Conservation (phyloP, 2,888 invertebrate species). For the Operophtera brumata region DNA sequence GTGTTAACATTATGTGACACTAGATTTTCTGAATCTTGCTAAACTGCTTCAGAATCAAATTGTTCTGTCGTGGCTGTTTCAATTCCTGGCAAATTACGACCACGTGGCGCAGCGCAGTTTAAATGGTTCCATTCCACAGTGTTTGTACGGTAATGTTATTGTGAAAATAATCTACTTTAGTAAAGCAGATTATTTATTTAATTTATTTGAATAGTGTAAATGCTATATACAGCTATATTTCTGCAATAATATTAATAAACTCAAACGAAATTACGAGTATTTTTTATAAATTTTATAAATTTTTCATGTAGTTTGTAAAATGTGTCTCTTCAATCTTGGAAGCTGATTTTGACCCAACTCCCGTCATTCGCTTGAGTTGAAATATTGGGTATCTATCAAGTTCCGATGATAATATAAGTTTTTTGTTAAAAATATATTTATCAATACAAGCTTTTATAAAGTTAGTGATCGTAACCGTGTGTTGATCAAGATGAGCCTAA, state of each 20-base stretch:
- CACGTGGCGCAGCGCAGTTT: conserved; percentile 17
- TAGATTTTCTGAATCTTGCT: conserved; percentile 51
- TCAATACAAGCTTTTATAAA: too few species aligned
- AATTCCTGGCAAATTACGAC: conserved; percentile 38
- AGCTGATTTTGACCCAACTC: too few species aligned
- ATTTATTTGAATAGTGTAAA: too few species aligned
- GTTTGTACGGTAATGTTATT: conserved; percentile 33
- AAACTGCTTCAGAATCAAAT: conserved; percentile 46
- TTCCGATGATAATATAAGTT: too few species aligned
- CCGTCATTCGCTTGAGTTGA: too few species aligned
- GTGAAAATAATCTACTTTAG: conserved; percentile 22
- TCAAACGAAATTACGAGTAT: not conserved
- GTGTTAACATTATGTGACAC: conserved; percentile 58
- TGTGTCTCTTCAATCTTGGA: too few species aligned
- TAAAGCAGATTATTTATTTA: conserved; percentile 7
- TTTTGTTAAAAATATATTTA: too few species aligned
- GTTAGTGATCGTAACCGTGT: too few species aligned
- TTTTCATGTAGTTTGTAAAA: not conserved
- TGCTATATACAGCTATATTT: too few species aligned
- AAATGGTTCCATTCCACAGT: conserved; percentile 31
- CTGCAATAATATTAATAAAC: not conserved
- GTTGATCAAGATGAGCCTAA: too few species aligned
- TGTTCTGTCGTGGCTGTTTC: conserved; percentile 37
- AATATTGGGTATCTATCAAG: too few species aligned
- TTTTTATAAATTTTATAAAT: not conserved